phyloP scores from a whole-genome alignment of 2,113 vertebrate species.

The Ceratotherium simum region DNA sequence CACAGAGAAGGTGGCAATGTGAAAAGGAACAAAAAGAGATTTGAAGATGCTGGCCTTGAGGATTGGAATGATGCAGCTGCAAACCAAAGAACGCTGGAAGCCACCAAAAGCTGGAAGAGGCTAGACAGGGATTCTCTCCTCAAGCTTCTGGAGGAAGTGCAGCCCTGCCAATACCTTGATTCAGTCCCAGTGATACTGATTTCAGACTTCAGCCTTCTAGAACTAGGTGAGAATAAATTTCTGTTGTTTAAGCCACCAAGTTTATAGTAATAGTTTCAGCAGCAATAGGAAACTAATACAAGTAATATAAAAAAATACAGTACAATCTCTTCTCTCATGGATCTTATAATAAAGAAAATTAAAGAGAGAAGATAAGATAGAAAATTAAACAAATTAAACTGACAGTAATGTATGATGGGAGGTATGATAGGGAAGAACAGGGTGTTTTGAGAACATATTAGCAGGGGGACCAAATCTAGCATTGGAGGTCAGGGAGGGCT shows the following conservation, averaged over 20 bases:
- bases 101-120: background rate
- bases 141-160: background rate
- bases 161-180: too few relatives aligned
- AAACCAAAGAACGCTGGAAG: background rate
- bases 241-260: background rate
- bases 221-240: background rate
- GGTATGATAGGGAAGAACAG: background rate
- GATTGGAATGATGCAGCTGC: background rate
- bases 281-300: background rate
- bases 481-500: background rate
- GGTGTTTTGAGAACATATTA: background rate
- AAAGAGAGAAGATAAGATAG: background rate
- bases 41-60: background rate
- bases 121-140: background rate
- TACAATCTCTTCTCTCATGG: background rate
- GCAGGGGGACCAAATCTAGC: background rate
- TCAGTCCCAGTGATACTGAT: background rate
- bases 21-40: background rate
- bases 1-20: background rate
- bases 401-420: background rate
- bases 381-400: background rate
- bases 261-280: background rate
- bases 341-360: background rate
- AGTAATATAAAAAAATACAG: background rate
- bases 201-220: background rate